Evolutionary conservation across 1,140 invertebrate species (phyloP).

Genomic region (Colletes gigas): DNA sequence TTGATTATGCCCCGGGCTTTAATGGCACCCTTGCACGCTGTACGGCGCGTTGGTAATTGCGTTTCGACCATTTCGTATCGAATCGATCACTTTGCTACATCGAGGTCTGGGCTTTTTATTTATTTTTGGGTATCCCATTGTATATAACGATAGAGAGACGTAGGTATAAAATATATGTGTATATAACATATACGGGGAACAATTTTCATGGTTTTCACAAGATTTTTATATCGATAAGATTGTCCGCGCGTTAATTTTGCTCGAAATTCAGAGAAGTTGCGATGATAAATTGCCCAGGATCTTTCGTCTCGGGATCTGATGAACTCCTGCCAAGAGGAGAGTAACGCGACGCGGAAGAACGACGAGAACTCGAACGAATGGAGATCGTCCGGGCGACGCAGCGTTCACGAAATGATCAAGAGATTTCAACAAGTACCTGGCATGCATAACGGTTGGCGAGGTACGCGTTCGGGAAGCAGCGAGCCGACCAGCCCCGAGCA

Average conservation of each 20-base stretch:
- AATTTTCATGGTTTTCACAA: too few species aligned
- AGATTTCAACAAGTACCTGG: slow-evolving; percentile 75
- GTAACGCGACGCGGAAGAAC: slow-evolving; percentile 48
- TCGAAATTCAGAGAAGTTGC: background rate
- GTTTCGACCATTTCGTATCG: background rate
- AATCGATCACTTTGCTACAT: too few species aligned
- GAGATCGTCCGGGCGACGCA: slow-evolving; percentile 66
- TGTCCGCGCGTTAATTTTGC: too few species aligned
- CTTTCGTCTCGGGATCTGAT: slow-evolving; percentile 60
- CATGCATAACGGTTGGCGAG: slow-evolving; percentile 71
- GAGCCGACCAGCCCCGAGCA: slow-evolving; percentile 68
- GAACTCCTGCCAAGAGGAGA: slow-evolving; percentile 57
- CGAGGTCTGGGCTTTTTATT: too few species aligned
- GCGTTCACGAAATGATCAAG: slow-evolving; percentile 77
- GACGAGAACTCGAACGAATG: slow-evolving; percentile 67
- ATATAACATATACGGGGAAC: too few species aligned
- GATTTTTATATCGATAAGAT: too few species aligned
- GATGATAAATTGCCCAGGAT: slow-evolving; percentile 29
- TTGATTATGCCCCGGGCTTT: slow-evolving; percentile 32
- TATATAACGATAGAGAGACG: too few species aligned
- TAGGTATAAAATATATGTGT: too few species aligned
- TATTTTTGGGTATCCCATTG: too few species aligned
- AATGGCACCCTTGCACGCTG: slow-evolving; percentile 14
- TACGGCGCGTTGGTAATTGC: background rate
- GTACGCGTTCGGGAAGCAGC: slow-evolving; percentile 63